These are phyloP conservation scores for Nothocercus nigrocapillus DNA, from an alignment of 2,113 vertebrate species.

Conservation along the genomic window DNA sequence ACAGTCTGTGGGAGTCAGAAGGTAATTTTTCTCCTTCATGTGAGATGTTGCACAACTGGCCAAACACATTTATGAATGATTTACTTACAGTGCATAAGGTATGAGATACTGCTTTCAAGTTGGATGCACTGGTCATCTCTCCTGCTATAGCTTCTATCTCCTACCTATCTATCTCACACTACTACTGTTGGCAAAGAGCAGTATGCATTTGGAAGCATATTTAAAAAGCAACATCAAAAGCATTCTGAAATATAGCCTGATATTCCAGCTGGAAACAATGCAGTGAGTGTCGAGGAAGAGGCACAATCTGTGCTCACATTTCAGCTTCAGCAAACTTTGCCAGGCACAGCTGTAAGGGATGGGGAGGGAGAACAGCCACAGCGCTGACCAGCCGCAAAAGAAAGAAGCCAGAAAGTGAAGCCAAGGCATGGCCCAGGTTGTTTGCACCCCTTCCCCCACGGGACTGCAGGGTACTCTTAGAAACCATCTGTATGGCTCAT, in stretches of 20 bases:
- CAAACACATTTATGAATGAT: conserved; percentile 60
- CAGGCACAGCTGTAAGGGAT: neutral
- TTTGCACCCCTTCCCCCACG: neutral
- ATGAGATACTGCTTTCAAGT: neutral
- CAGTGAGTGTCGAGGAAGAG: neutral
- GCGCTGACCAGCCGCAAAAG: neutral
- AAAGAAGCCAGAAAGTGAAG: neutral
- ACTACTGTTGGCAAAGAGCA: neutral
- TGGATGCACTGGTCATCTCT: neutral
- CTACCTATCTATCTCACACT: neutral
- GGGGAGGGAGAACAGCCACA: neutral
- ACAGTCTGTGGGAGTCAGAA: conserved; percentile 47
- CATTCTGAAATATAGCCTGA: neutral
- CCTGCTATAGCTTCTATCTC: neutral
- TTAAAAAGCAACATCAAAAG: neutral
- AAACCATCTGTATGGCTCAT: neutral
- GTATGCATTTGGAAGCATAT: neutral
- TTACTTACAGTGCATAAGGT: conserved; percentile 35
- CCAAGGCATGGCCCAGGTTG: neutral
- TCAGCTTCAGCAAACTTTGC: neutral
- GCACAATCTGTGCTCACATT: neutral
- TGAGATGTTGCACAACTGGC: conserved; percentile 42
- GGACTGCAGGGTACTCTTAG: neutral
- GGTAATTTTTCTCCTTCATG: conserved; percentile 51
- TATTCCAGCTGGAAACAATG: neutral